Percentiles rank a stretch among this genome's conserved stretches.
These are phyloP conservation scores for Strigops habroptila DNA, from an alignment of 2,113 vertebrate genomes.

Conservation along the genomic window DNA sequence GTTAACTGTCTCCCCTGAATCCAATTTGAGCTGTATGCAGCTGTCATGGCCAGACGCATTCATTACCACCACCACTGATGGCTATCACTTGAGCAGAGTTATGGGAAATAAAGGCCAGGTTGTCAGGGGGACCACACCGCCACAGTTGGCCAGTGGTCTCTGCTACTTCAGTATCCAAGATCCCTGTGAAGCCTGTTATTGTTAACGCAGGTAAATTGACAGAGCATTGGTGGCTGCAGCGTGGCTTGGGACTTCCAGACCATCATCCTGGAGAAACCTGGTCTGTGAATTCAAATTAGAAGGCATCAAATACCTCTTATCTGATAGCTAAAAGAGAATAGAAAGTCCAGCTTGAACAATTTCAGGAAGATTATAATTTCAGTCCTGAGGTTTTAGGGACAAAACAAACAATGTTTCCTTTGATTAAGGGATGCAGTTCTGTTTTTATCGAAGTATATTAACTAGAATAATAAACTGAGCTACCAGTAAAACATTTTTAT, in stretches of 20 bases:
- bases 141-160: fast-evolving
- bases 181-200: too few relatives aligned
- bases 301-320: background rate
- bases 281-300: background rate
- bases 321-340: background rate
- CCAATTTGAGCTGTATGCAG: background rate
- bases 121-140: background rate
- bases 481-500: background rate
- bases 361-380: background rate
- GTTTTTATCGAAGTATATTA: background rate
- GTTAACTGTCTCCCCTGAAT: background rate
- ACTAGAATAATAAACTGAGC: background rate
- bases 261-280: background rate
- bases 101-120: background rate
- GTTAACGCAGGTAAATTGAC: background rate
- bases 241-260: background rate
- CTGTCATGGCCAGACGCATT: background rate
- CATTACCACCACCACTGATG: background rate
- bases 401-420: background rate
- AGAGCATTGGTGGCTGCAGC: background rate
- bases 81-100: background rate
- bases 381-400: background rate
- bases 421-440: background rate
- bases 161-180: fast-evolving
- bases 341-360: background rate